phyloP scores from a whole-genome alignment of 2,113 vertebrate genomes.

The Rhadina sibilatrix region DNA sequence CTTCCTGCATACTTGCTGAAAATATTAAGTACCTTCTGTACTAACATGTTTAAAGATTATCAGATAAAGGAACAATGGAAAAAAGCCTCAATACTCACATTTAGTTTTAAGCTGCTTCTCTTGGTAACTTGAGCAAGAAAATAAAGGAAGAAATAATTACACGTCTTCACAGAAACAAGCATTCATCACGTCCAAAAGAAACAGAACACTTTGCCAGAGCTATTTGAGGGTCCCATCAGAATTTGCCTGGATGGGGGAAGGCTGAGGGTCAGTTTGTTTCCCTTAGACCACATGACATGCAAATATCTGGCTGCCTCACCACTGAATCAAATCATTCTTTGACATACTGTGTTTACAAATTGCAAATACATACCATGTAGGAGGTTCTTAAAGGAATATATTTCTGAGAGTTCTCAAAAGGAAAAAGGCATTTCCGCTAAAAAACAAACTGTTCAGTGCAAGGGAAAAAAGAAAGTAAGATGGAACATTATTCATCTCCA shows the following conservation, averaged over 20 bases:
- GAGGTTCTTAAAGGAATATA: slow-evolving; percentile 59
- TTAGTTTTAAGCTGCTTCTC: slow-evolving; percentile 48
- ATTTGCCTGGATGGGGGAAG: slow-evolving; percentile 48
- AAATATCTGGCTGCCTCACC: slow-evolving; percentile 61
- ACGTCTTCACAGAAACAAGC: slow-evolving; percentile 29
- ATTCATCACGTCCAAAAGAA: slow-evolving; percentile 54
- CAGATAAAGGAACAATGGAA: not conserved
- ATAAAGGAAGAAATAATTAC: slow-evolving; percentile 31
- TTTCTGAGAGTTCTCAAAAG: not conserved
- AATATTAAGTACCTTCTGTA: not conserved
- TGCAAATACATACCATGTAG: slow-evolving; percentile 31
- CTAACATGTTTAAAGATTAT: not conserved
- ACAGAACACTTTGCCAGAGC: not conserved
- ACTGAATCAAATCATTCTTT: slow-evolving; percentile 49
- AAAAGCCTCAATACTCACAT: slow-evolving; percentile 66
- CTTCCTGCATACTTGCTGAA: not conserved
- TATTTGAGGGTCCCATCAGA: slow-evolving; percentile 57
- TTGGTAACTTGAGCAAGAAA: slow-evolving; percentile 12
- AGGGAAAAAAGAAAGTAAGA: not conserved
- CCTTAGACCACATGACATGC: slow-evolving; percentile 58
- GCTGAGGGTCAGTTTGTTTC: slow-evolving; percentile 61
- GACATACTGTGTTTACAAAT: slow-evolving; percentile 51
- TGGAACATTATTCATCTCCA: not conserved
- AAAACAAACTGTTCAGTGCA: not conserved
- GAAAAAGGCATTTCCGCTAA: not conserved